Percentiles rank a stretch among this genome's conserved stretches.
phyloP scores from a whole-genome alignment of 2,113 vertebrate species.

The Alexandromys fortis region DNA sequence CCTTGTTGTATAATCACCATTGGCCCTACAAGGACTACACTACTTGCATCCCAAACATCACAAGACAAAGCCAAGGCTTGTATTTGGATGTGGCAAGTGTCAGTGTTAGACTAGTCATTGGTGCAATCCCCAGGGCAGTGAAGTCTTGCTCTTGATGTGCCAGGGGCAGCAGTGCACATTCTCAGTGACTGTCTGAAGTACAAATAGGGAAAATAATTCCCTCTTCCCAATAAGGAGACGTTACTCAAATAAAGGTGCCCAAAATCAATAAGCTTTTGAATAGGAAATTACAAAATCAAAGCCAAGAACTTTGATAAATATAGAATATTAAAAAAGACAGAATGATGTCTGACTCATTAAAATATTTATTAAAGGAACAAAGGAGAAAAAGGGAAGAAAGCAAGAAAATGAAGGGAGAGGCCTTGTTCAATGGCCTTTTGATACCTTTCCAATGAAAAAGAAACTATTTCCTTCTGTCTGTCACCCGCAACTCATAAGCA shows the following conservation, averaged over 20 bases:
- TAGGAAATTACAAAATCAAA: background rate
- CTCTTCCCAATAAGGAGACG: background rate
- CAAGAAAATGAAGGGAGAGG: background rate
- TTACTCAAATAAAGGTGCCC: background rate
- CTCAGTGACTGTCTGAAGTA: background rate
- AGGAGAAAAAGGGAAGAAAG: background rate
- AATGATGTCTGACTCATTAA: background rate
- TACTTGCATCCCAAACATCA: background rate
- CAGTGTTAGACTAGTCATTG: background rate
- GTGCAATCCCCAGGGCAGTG: background rate
- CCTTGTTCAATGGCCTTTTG: background rate
- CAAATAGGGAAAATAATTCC: background rate
- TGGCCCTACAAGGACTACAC: background rate
- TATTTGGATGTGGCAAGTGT: background rate
- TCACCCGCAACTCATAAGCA: background rate
- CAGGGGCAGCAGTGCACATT: too few species aligned
- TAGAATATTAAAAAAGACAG: background rate
- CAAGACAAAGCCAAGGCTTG: background rate
- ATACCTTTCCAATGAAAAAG: background rate
- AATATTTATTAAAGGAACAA: background rate
- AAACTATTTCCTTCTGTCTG: background rate
- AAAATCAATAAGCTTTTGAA: background rate
- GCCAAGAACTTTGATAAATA: slow-evolving; percentile 18
- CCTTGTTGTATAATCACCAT: background rate
- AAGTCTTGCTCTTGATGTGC: background rate